These are phyloP conservation scores for Anastrepha obliqua DNA, from an alignment of 1,140 invertebrate genomes.

Conservation along the genomic window DNA sequence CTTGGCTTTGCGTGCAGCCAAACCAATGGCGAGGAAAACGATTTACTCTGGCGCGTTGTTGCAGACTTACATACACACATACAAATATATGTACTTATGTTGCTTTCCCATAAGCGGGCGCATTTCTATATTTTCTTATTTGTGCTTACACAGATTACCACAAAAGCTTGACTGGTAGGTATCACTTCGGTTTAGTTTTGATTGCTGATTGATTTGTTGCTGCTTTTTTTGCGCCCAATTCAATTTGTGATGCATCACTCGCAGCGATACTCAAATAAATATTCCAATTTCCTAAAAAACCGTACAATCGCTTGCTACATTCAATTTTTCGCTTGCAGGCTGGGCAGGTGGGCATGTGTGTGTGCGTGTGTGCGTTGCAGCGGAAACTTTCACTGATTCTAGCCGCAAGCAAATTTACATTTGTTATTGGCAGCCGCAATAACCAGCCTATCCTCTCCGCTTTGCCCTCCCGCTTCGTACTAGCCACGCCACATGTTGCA, in stretches of 20 bases:
- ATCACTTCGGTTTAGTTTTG: constrained; percentile 22
- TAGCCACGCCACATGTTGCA: neutral
- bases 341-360: neutral
- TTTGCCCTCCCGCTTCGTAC: too few relatives aligned
- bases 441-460: neutral
- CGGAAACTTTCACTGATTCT: constrained; percentile 43
- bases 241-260: constrained; percentile 38
- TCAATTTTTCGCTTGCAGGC: neutral
- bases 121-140: neutral
- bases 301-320: neutral
- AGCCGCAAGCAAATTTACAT: neutral
- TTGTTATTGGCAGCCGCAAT: constrained; percentile 16
- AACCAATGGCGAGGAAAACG: constrained; percentile 1
- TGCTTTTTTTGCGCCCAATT: neutral
- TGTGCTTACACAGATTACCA: neutral
- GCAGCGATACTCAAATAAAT: constrained; percentile 40
- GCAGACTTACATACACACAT: neutral
- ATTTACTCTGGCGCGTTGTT: neutral
- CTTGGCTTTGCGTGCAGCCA: neutral
- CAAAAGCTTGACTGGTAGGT: neutral
- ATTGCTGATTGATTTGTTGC: constrained; percentile 48
- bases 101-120: neutral
- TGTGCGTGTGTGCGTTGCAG: neutral
- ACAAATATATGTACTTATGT: neutral
- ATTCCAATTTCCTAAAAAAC: constrained; percentile 45